phyloP scores from a whole-genome alignment of 35 echinoderm and acorn worm genomes.

The Apostichopus parvimensis region DNA sequence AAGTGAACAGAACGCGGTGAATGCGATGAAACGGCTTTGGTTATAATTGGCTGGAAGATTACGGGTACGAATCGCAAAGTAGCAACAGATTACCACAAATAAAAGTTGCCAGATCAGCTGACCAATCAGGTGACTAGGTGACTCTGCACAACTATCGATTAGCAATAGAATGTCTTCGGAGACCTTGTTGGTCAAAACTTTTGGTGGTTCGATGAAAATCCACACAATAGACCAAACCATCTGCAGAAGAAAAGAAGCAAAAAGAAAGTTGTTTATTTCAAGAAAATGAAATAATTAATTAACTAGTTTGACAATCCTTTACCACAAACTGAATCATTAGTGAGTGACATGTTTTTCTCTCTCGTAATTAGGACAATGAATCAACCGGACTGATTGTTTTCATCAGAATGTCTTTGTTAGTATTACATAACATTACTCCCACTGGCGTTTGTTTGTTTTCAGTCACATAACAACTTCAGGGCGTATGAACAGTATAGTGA shows the following conservation, averaged over 20 bases:
- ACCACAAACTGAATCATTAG: too few species aligned
- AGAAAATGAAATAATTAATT: too few species aligned
- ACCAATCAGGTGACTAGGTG: not conserved
- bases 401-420: too few species aligned
- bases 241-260: not conserved
- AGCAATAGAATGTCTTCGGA: not conserved
- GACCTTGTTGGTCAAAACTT: not conserved
- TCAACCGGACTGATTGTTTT: too few species aligned
- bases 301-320: too few species aligned
- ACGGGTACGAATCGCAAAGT: conserved; percentile 59
- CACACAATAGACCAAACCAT: not conserved
- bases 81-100: conserved; percentile 54
- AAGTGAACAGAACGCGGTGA: conserved; percentile 56
- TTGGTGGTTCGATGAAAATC: conserved; percentile 1
- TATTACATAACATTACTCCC: too few species aligned
- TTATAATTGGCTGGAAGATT: conserved; percentile 79
- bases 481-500: too few species aligned
- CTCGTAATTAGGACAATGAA: too few species aligned
- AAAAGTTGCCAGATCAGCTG: conserved; percentile 39
- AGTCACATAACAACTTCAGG: too few species aligned
- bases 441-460: too few species aligned
- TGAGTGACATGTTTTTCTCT: too few species aligned
- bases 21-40: conserved; percentile 69
- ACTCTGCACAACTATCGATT: not conserved
- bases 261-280: not conserved